Conservation (phyloP, 2,113 vertebrate genomes). For the Syngnathus scovelli region DNA sequence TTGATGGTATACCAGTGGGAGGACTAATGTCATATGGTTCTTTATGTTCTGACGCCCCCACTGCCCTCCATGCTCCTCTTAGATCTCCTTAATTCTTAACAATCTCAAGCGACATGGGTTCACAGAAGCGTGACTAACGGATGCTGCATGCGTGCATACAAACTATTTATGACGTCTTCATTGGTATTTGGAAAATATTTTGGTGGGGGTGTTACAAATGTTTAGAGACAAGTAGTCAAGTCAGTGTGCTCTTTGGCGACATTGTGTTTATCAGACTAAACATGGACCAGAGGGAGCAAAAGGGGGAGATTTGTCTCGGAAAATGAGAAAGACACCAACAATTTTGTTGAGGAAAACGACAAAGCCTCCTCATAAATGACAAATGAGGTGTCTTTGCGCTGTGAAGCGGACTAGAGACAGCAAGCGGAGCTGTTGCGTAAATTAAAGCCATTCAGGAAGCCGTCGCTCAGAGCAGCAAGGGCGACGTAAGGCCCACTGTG, state of each 20-base stretch:
- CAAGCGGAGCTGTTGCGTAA: constrained; percentile 42
- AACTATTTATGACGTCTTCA: not conserved
- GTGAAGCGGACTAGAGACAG: constrained; percentile 37
- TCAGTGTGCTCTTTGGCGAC: too few species aligned
- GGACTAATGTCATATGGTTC: constrained; percentile 37
- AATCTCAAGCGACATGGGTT: not conserved
- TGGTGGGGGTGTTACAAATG: not conserved
- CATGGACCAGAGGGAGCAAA: too few species aligned
- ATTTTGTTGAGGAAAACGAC: not conserved
- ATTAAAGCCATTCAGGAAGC: constrained; percentile 63
- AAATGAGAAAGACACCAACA: too few species aligned
- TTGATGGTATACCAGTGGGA: constrained; percentile 37
- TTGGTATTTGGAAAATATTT: not conserved
- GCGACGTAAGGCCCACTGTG: constrained; percentile 30
- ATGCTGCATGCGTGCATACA: not conserved
- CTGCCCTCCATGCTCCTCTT: constrained; percentile 15
- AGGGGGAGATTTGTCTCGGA: too few species aligned
- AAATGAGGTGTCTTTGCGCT: constrained; percentile 24
- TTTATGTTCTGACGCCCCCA: constrained; percentile 15
- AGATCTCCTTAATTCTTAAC: constrained; percentile 9
- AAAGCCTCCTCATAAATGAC: constrained; percentile 22
- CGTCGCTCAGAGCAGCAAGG: constrained; percentile 58
- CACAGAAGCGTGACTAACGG: not conserved
- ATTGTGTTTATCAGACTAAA: too few species aligned
- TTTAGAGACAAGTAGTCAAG: not conserved